Percentiles rank a stretch among this genome's conserved stretches.
phyloP scores from a whole-genome alignment of 2,888 invertebrate genomes.

The Agonopterix heracliana region DNA sequence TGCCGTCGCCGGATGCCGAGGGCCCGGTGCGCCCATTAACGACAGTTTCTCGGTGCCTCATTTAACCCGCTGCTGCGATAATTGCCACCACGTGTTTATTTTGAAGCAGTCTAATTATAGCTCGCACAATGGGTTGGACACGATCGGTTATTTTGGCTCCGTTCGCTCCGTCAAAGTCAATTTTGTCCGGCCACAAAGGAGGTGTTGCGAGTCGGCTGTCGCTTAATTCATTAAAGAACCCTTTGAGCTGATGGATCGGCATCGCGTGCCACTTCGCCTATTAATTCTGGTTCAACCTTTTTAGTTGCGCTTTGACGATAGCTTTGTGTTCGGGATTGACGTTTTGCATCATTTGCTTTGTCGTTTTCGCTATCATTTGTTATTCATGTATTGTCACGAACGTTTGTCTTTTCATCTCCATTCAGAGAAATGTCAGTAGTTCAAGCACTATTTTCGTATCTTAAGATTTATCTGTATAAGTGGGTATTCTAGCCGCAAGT shows the following conservation, averaged over 20 bases:
- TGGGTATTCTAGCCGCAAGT: no score
- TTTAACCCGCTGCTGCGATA: constrained; percentile 73
- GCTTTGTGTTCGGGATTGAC: constrained; percentile 24
- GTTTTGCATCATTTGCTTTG: constrained; percentile 30
- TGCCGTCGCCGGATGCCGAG: constrained; percentile 59
- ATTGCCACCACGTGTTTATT: constrained; percentile 76
- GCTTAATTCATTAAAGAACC: constrained; percentile 69
- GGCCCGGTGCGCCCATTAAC: constrained; percentile 63
- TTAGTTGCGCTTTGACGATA: constrained; percentile 30
- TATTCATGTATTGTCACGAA: constrained; percentile 1
- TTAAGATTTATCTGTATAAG: not conserved
- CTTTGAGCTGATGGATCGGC: constrained; percentile 67
- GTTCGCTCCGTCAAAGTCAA: constrained; percentile 67
- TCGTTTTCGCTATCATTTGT: constrained; percentile 23
- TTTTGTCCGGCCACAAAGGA: constrained; percentile 65
- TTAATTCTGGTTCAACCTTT: constrained; percentile 44
- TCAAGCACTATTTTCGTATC: not conserved
- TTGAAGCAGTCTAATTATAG: constrained; percentile 69
- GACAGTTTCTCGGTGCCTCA: constrained; percentile 69
- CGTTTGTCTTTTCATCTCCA: constrained; percentile 26
- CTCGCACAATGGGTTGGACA: constrained; percentile 73
- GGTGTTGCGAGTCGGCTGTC: constrained; percentile 69
- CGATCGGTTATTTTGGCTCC: constrained; percentile 68
- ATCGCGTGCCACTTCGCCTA: constrained; percentile 45
- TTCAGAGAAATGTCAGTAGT: constrained; percentile 15